Evolutionary conservation across 2,888 invertebrate species (phyloP).

Genomic region (Chrysolina americana): DNA sequence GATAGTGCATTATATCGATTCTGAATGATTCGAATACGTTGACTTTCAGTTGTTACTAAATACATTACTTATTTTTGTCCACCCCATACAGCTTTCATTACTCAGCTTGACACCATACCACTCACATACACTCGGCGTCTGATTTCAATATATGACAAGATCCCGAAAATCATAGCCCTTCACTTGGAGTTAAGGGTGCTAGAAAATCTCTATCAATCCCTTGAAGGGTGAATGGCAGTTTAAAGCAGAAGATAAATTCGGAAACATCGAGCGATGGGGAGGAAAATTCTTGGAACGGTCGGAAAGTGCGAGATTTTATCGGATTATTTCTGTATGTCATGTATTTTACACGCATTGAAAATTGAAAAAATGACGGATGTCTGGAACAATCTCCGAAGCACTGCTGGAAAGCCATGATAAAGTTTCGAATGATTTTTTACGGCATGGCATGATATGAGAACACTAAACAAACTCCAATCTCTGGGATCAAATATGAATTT

Average conservation of each 20-base stretch:
- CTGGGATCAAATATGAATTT: no score
- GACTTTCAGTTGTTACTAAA: not conserved
- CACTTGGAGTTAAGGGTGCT: conserved; percentile 32
- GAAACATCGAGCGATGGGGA: conserved; percentile 1
- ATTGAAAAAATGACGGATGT: conserved; percentile 3
- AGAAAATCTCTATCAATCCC: conserved; percentile 38
- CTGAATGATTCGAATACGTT: not conserved
- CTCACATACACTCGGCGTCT: conserved; percentile 2
- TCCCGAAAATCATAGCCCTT: conserved; percentile 3
- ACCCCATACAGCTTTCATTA: conserved; percentile 18
- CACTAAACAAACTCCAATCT: not conserved
- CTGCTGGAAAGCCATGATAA: not conserved
- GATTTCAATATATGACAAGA: conserved; percentile 16
- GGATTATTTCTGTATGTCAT: not conserved
- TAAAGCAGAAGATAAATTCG: conserved; percentile 22
- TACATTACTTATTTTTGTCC: not conserved
- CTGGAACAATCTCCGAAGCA: not conserved
- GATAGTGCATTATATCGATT: no score
- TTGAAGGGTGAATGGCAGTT: conserved; percentile 31
- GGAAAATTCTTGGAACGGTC: not conserved
- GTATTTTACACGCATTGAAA: not conserved
- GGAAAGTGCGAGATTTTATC: conserved; percentile 13
- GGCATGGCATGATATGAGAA: not conserved
- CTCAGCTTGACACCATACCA: not conserved
- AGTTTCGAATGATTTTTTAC: not conserved